Conservation (phyloP, 2,888 invertebrate species). For the Callinectes sapidus region DNA sequence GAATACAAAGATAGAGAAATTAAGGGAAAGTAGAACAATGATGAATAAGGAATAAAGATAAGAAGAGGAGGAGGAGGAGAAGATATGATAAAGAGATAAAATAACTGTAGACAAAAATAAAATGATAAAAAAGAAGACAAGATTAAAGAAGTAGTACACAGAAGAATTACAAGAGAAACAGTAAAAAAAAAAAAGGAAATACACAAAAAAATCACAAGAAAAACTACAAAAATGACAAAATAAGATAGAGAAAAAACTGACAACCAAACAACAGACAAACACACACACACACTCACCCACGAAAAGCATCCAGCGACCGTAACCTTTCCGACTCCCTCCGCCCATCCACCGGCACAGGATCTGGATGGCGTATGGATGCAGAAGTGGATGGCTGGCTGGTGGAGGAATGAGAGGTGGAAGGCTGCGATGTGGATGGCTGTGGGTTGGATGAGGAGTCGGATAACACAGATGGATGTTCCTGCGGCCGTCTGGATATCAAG, state of each 20-base stretch:
- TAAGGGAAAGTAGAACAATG: too few relatives aligned
- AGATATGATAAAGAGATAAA: too few relatives aligned
- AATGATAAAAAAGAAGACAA: too few relatives aligned
- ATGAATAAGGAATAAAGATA: too few relatives aligned
- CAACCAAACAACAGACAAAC: not conserved
- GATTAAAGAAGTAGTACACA: too few relatives aligned
- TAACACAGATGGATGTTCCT: not conserved
- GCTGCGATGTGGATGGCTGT: not conserved
- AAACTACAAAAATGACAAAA: not conserved
- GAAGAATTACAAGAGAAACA: too few relatives aligned
- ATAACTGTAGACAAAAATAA: too few relatives aligned
- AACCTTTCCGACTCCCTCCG: slow-evolving; percentile 47
- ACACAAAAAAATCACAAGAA: too few relatives aligned
- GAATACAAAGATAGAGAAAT: too few relatives aligned
- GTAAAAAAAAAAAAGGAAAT: too few relatives aligned
- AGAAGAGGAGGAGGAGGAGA: too few relatives aligned
- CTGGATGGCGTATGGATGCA: not conserved
- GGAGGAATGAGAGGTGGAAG: not conserved
- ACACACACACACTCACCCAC: slow-evolving; percentile 39
- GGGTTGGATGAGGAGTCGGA: not conserved
- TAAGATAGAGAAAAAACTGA: not conserved
- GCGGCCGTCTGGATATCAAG: too few relatives aligned
- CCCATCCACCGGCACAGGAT: slow-evolving; percentile 5
- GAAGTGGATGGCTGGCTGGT: not conserved
- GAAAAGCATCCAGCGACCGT: slow-evolving; percentile 50